Base-by-base conservation (phyloP, 2,113 vertebrate genomes). In the Bubo bubo region DNA sequence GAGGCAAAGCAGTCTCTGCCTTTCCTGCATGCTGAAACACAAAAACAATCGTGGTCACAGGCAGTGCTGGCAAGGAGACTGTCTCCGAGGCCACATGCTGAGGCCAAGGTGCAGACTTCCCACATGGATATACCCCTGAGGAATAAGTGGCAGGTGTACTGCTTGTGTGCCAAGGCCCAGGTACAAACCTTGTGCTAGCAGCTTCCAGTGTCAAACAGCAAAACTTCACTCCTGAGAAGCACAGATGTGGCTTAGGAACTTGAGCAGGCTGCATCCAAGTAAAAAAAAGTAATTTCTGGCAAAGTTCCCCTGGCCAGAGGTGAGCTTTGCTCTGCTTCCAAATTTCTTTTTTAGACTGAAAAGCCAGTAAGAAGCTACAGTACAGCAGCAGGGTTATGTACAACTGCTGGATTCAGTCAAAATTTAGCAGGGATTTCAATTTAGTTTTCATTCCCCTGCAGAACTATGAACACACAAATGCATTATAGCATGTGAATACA, bases 71-170 rank as follows among this genome's bases (percentile, higher is more conserved):
- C 56, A 18, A 34, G 71, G n/a, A 67, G 53, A n/a, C 32, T 53
- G 45, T 17, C n/a, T 52, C 34, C 0, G 1, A 41, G 35, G 23
- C 11, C 0, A 0, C 4, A 1, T 23, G 45, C 21, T 0, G 5
- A 70, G 56, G 63, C 63, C 1, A 2, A 53, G 37, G 70, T 28
- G n/a, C 70, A 66, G 63, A 27, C n/a, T 41, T 76, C n/a, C 16
- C 39, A 9, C 12, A 2, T 4, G 39, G 82, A 53, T 24, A 13
- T 28, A 27, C n/a, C 39, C 30, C 30, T 11, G 27, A 71, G 70
- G 19, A 77, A 8, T 14, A 53, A 63, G 53, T 14, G 56, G 82
- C 53, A 47, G n/a, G 39, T 5, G 18, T 32, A 32, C 10, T 0
- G 2, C 63, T 18, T 23, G n/a, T 27, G 34, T 10, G 28, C 58